Percentiles rank a stretch among this genome's conserved stretches.
Evolutionary conservation across 2,888 invertebrate species (phyloP).

Genomic region (Romanomermis culicivorax): DNA sequence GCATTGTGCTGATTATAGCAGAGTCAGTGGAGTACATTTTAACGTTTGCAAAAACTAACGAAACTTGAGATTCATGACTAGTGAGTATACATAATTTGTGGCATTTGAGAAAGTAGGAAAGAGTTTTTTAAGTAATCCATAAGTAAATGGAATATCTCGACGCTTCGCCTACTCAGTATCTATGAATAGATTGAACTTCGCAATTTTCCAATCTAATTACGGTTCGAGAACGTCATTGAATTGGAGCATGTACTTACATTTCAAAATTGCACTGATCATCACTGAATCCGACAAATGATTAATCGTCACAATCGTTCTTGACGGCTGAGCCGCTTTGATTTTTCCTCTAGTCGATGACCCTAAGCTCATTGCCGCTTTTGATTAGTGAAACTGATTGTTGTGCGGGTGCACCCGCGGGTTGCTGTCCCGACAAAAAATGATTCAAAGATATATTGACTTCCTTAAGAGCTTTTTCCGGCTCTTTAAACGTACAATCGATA

Average conservation of each 20-base stretch:
- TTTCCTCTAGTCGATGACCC: not conserved
- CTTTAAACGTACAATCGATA: slow-evolving; percentile 1
- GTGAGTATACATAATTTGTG: no score
- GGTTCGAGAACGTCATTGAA: no score
- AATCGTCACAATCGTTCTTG: not conserved
- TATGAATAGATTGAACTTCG: no score
- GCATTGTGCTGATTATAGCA: no score
- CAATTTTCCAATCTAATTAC: no score
- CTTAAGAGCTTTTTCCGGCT: not conserved
- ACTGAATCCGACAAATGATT: not conserved
- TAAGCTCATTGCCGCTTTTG: not conserved
- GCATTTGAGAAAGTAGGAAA: no score
- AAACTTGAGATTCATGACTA: no score
- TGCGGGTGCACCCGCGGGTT: not conserved
- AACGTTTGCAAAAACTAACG: no score
- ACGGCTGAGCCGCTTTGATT: not conserved
- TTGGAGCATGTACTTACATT: not conserved
- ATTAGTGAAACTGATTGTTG: not conserved
- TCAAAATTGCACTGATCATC: not conserved
- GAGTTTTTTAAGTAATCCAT: no score
- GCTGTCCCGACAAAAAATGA: not conserved
- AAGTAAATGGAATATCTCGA: no score
- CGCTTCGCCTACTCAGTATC: no score
- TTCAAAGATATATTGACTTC: not conserved
- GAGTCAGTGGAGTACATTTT: no score